Evolutionary conservation across 2,797 vertebrate genomes (phyloP).

Genomic region (Silurus aristotelis): DNA sequence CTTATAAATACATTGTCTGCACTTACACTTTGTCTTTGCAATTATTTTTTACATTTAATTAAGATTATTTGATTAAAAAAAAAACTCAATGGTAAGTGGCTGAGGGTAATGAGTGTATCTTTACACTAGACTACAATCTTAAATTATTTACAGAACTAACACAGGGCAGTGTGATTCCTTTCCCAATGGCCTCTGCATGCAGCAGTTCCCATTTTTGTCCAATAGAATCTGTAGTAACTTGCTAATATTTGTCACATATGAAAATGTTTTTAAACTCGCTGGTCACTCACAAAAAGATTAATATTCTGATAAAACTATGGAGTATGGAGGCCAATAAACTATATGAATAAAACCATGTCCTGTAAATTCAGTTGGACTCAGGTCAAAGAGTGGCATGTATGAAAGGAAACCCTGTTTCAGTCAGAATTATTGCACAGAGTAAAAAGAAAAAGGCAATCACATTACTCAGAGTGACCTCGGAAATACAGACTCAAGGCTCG

Average conservation of each 20-base stretch:
- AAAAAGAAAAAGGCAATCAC: conserved; percentile 19
- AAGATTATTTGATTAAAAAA: not conserved
- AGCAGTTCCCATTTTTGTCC: not conserved
- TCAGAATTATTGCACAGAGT: conserved; percentile 27
- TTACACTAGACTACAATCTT: not conserved
- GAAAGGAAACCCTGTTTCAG: conserved; percentile 40
- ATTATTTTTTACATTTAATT: not conserved
- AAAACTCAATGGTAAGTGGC: not conserved
- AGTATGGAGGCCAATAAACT: not conserved
- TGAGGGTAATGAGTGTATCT: not conserved
- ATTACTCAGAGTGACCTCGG: conserved; percentile 30
- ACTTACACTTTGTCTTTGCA: not conserved
- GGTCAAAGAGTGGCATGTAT: conserved; percentile 13
- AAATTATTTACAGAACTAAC: not conserved
- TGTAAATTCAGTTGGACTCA: conserved; percentile 19
- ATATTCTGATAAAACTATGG: not conserved
- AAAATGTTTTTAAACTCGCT: not conserved
- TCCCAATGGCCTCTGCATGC: not conserved
- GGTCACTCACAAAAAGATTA: not conserved
- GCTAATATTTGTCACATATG: not conserved
- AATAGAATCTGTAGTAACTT: not conserved
- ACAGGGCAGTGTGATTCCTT: not conserved
- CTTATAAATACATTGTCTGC: not conserved
- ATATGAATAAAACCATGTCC: conserved; percentile 4
- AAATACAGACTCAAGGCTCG: conserved; percentile 40